Conservation (phyloP, 2,888 invertebrate genomes). For the Athalia rosae region DNA sequence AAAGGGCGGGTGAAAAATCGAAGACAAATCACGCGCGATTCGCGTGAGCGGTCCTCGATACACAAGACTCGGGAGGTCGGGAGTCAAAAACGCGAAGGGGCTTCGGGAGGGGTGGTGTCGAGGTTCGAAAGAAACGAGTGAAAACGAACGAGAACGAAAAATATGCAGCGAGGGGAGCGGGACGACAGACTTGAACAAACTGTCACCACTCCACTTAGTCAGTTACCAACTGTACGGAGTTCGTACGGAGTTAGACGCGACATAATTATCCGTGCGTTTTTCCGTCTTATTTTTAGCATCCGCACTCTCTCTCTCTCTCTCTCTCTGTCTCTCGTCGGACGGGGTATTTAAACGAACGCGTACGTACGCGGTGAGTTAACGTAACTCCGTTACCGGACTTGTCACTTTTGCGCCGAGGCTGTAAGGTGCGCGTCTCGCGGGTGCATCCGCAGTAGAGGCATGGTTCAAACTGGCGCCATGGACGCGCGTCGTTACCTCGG, state of each 20-base stretch:
- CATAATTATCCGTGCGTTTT: not conserved
- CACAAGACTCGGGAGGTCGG: too few species aligned
- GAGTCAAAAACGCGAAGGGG: too few species aligned
- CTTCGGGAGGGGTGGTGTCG: not conserved
- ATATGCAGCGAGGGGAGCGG: conserved; percentile 20
- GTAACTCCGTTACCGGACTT: not conserved
- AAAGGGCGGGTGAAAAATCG: too few species aligned
- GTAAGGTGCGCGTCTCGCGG: conserved; percentile 54
- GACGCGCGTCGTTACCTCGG: conserved; percentile 62
- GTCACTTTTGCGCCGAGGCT: conserved; percentile 43
- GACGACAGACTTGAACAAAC: conserved; percentile 9
- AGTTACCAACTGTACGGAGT: conserved; percentile 18
- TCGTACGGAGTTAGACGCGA: not conserved
- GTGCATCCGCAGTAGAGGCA: conserved; percentile 71
- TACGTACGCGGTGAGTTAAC: not conserved
- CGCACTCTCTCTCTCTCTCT: not conserved
- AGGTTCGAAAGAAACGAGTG: conserved; percentile 5
- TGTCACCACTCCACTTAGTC: conserved; percentile 43
- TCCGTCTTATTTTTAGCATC: conserved; percentile 4
- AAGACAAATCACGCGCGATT: too few species aligned
- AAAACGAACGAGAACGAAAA: conserved; percentile 35
- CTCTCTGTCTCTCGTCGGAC: too few species aligned
- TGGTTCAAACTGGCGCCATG: conserved; percentile 73
- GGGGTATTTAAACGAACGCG: too few species aligned
- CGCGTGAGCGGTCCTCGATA: too few species aligned